Conservation (phyloP, 2,888 invertebrate genomes). For the Tipula vernalis region DNA sequence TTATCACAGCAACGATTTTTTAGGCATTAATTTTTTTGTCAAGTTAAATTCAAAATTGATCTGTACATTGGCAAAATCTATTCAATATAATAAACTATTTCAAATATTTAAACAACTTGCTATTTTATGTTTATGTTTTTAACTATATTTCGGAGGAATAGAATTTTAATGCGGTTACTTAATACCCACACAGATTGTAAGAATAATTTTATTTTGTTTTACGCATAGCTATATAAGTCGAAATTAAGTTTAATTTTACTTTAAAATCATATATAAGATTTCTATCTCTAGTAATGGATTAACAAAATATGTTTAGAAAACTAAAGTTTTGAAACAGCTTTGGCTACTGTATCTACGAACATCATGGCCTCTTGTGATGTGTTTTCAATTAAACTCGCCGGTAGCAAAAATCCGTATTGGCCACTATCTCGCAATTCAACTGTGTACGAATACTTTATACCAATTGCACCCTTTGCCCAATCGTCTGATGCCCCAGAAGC, state of each 20-base stretch:
- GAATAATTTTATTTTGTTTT: no score
- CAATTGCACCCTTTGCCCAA: constrained; percentile 76
- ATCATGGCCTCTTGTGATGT: constrained; percentile 65
- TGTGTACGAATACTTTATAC: constrained; percentile 79
- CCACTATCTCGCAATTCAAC: constrained; percentile 81
- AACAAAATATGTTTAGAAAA: neutral
- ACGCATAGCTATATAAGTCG: neutral
- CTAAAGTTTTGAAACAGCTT: constrained; percentile 32
- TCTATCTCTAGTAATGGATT: neutral
- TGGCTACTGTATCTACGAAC: constrained; percentile 51
- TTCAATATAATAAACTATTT: no score
- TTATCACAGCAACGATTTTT: no score
- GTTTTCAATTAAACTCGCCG: constrained; percentile 59
- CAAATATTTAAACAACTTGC: no score
- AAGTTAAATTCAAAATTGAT: no score
- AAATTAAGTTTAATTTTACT: constrained; percentile 7
- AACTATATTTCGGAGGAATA: no score
- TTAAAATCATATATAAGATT: constrained; percentile 22
- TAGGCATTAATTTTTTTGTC: no score
- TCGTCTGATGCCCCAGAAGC: constrained; percentile 77
- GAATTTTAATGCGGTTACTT: no score
- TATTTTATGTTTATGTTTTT: no score
- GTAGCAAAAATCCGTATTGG: constrained; percentile 73
- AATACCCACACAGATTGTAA: no score
- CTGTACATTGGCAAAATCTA: no score